phyloP scores from a whole-genome alignment of 2,113 vertebrate genomes.

The Phyllopteryx taeniolatus region DNA sequence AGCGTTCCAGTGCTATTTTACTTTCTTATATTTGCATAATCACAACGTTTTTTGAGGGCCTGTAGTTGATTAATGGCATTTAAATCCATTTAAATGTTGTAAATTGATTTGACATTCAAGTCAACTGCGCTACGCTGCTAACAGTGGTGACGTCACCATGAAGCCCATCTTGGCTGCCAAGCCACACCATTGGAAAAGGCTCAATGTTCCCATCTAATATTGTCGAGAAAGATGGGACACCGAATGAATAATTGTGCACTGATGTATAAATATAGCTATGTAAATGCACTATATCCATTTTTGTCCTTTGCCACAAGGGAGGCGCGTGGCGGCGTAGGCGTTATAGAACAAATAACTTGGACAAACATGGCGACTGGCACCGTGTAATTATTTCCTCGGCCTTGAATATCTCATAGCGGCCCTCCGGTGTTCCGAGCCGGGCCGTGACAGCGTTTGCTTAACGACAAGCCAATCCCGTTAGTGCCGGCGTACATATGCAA shows the following conservation, averaged over 20 bases:
- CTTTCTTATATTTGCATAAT: too few species aligned
- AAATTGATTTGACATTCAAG: too few species aligned
- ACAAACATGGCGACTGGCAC: background rate
- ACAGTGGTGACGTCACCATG: background rate
- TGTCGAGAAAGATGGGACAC: background rate
- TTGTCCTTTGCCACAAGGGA: background rate
- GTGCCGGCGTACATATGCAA: background rate
- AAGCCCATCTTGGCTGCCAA: background rate
- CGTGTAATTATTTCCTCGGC: background rate
- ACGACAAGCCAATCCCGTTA: background rate
- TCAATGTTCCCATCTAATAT: too few species aligned
- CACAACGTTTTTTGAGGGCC: too few species aligned
- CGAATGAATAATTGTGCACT: background rate
- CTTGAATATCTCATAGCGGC: constrained; percentile 16
- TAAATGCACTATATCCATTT: background rate
- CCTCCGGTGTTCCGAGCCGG: constrained; percentile 11
- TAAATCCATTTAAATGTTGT: too few species aligned
- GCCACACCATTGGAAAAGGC: background rate
- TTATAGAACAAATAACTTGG: background rate
- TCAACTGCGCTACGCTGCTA: constrained; percentile 21
- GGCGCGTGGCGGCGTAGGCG: background rate
- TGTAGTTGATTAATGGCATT: constrained; percentile 18
- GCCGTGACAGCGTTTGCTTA: constrained; percentile 31
- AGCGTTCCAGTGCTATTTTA: background rate
- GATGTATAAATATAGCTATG: background rate